These are phyloP conservation scores for Anneissia japonica DNA, from an alignment of 35 echinoderm and acorn worm genomes.

Conservation along the genomic window DNA sequence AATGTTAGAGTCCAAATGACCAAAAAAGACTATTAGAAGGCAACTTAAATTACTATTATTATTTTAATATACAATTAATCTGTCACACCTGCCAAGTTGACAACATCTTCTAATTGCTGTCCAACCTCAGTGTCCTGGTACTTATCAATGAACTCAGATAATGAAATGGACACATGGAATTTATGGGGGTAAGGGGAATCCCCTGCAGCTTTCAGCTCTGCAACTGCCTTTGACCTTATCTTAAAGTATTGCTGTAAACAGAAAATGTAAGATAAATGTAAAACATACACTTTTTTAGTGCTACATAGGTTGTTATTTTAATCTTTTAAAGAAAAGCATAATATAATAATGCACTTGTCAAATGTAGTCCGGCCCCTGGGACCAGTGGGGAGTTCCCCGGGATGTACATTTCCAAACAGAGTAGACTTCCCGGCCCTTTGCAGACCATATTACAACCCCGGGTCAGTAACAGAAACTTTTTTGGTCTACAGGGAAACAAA, in stretches of 20 bases:
- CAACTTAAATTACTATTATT: too few relatives aligned
- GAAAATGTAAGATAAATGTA: neutral
- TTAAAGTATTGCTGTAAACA: conserved; percentile 82
- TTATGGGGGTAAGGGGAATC: conserved; percentile 94
- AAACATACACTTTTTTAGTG: too few relatives aligned
- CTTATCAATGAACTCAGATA: conserved; percentile 62
- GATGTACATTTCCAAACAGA: neutral
- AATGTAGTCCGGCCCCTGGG: neutral
- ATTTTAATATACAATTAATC: too few relatives aligned
- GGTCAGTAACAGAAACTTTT: too few relatives aligned
- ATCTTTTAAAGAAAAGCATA: neutral
- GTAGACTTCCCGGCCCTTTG: neutral
- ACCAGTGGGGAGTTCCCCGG: neutral
- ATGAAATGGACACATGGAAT: conserved; percentile 66
- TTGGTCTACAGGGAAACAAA: too few relatives aligned
- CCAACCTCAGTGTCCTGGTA: conserved; percentile 52
- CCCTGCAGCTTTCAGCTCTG: conserved; percentile 49
- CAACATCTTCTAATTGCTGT: conserved; percentile 44
- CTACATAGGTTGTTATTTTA: neutral
- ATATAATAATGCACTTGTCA: neutral
- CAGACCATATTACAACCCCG: too few relatives aligned
- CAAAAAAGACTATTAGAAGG: too few relatives aligned
- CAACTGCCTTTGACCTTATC: conserved; percentile 83
- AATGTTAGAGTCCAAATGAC: too few relatives aligned
- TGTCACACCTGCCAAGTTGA: conserved; percentile 73